Evolutionary conservation across 2,113 vertebrate genomes (phyloP).

Genomic region (Dipodomys stephensi): DNA sequence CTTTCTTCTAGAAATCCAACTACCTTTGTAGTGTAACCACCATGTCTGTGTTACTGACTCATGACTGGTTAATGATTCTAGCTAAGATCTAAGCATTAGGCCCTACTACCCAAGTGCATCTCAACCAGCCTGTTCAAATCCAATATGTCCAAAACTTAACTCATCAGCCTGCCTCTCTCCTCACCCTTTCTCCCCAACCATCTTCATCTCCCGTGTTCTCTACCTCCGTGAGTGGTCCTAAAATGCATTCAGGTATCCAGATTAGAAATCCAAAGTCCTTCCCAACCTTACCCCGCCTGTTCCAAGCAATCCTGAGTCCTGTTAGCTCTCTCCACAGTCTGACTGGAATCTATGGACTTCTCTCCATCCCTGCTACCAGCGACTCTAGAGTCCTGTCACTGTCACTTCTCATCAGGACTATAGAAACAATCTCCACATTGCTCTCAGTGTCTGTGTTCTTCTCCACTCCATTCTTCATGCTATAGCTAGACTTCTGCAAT

Average conservation of each 20-base stretch:
- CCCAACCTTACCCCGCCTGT: background rate
- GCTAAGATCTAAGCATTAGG: background rate
- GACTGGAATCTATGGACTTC: background rate
- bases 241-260: background rate
- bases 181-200: background rate
- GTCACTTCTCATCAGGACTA: background rate
- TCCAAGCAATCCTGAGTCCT: slow-evolving; percentile 1
- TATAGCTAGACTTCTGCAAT: background rate
- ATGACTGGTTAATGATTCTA: background rate
- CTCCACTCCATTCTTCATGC: background rate
- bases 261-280: background rate
- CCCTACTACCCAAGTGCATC: background rate
- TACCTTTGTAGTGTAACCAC: background rate
- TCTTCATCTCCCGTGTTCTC: background rate
- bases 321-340: background rate
- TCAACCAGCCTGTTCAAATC: background rate
- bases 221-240: background rate
- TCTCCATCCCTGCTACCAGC: background rate
- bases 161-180: background rate
- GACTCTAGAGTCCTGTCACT: background rate
- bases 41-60: background rate
- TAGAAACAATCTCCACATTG: background rate
- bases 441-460: background rate
- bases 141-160: background rate
- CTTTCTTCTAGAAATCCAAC: background rate